A percentile compares a stretch with the other conserved stretches of the same genome.
These are phyloP conservation scores for Danaus chrysippus DNA, from an alignment of 2,888 invertebrate species.

Conservation along the genomic window DNA sequence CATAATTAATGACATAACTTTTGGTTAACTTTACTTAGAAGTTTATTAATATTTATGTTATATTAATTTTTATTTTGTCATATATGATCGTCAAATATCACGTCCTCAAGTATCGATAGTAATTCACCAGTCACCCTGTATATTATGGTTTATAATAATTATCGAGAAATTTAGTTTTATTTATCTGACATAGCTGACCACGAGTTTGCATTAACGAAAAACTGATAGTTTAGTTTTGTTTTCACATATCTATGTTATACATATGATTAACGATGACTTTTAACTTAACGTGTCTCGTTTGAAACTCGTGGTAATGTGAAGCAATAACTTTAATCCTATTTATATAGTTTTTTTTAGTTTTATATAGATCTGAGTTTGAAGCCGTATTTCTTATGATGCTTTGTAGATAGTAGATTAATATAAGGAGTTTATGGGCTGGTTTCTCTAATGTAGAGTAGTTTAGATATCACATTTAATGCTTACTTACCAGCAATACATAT, in stretches of 20 bases:
- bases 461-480: not conserved
- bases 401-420: not conserved
- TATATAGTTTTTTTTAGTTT: not conserved
- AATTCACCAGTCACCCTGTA: no score
- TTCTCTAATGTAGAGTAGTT: not conserved
- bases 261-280: no score
- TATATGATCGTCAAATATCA: no score
- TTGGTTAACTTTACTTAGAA: no score
- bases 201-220: no score
- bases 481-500: slow-evolving; percentile 3
- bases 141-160: not conserved
- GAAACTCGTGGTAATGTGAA: not conserved
- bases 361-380: slow-evolving; percentile 1
- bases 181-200: not conserved
- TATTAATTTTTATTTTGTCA: no score
- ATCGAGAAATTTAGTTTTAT: not conserved
- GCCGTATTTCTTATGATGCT: slow-evolving; percentile 18
- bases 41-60: no score
- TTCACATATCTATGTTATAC: no score
- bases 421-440: not conserved
- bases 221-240: no score
- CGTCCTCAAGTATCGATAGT: no score
- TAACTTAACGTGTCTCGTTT: no score
- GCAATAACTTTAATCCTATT: not conserved
- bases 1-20: no score